Base-by-base conservation (phyloP, 35 echinoderm and acorn worm species). In the Lytechinus variegatus region DNA sequence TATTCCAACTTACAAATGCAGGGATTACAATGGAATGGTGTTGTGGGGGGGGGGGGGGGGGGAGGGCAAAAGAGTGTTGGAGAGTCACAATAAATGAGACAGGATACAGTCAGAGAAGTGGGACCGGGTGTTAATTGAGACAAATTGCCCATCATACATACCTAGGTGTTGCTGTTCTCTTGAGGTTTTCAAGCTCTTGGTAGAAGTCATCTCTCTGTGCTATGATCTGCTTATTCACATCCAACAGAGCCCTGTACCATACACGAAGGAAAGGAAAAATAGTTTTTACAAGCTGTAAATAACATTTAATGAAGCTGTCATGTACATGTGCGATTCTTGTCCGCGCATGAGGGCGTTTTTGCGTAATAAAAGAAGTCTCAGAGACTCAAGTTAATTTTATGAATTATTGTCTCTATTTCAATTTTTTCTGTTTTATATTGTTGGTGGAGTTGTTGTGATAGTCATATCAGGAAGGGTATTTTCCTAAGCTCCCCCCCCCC, bases 121-220 rank as follows among this genome's bases (percentile, higher is more conserved):
- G 2, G 66, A 79, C 0, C 4, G 66, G 21, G 21, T 24, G 12
- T 24, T 79, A 79, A 24, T 24, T 19, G 21, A 79, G 66, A 79
- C 10, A 11, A 56, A 8, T 95, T 44, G 33, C 33, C 33, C 33
- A 2, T 44, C 2, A 33, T 54, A 91, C n/a, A 55, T 27, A 99
- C 98, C 98, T 97, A 95, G 98, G 98, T 91, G 98, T 99, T 3
- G 98, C 98, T 66, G 96, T 94, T 92, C 98, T 95, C 56, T 99
- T 99, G 7, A 99, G 87, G 61, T 87, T 94, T 57, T 99, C 98
- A 66, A 97, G 89, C 44, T 98, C 97, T 53, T 97, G 95, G 21
- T 98, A 96, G 86, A 98, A 99, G 66, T 97, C 95, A 92, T 99
- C 95, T 88, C 98, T 97, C 86, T 97, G 97, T 52, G 96, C 72